Evolutionary conservation across 2,797 vertebrate species (phyloP).

Genomic region (Huso huso): DNA sequence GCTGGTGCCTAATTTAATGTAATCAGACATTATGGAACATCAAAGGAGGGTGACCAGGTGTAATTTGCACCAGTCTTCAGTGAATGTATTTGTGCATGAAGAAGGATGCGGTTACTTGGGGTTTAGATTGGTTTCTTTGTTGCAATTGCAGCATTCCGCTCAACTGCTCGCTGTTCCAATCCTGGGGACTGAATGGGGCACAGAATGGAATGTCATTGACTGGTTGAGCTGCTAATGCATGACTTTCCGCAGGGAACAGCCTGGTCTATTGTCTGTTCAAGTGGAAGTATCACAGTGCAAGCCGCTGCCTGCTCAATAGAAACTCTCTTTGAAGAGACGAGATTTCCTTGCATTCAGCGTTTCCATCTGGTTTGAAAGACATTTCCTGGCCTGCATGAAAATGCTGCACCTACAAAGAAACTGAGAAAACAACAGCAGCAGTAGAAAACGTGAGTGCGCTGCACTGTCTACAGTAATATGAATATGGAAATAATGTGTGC

Average conservation of each 20-base stretch:
- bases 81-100: constrained; percentile 25
- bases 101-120: constrained; percentile 26
- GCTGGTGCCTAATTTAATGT: constrained; percentile 16
- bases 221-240: background rate
- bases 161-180: constrained; percentile 21
- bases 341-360: constrained; percentile 7
- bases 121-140: constrained; percentile 26
- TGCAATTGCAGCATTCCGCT: constrained; percentile 23
- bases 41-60: constrained; percentile 11
- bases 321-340: constrained; percentile 1
- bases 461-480: constrained; percentile 5
- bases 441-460: background rate
- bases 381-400: constrained; percentile 14
- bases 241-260: background rate
- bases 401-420: constrained; percentile 1
- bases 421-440: no score
- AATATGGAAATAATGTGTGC: constrained; percentile 25
- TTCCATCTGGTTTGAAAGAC: constrained; percentile 19
- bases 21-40: constrained; percentile 17
- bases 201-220: constrained; percentile 1
- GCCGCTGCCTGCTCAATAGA: background rate
- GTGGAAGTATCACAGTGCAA: background rate
- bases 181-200: background rate
- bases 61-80: constrained; percentile 16
- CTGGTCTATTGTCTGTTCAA: background rate